phyloP scores from a whole-genome alignment of 2,888 invertebrate genomes.

The Athalia cordata region DNA sequence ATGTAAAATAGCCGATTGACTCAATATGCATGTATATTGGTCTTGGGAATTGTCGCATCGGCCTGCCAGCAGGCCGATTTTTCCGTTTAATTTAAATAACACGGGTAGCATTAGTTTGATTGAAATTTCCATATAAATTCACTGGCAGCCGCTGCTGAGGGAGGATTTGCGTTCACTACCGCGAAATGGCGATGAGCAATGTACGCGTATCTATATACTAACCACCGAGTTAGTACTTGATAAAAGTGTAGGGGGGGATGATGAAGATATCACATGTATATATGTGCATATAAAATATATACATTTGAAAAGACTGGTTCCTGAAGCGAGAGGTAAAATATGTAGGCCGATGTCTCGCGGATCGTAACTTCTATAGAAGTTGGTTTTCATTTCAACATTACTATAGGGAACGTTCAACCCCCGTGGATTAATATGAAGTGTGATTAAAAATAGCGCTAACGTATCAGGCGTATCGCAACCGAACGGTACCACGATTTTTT shows the following conservation, averaged over 20 bases:
- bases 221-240: not conserved
- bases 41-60: too few species aligned
- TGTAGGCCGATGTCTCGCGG: not conserved
- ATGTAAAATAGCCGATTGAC: too few species aligned
- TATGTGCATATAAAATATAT: not conserved
- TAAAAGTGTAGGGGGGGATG: not conserved
- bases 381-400: not conserved
- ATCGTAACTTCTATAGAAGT: not conserved
- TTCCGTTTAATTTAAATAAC: slow-evolving; percentile 6
- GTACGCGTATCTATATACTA: too few species aligned
- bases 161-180: not conserved
- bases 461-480: not conserved
- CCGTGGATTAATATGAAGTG: not conserved
- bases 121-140: slow-evolving; percentile 6
- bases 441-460: not conserved
- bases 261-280: not conserved
- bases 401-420: not conserved
- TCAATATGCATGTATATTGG: too few species aligned
- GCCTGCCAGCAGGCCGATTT: not conserved
- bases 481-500: not conserved
- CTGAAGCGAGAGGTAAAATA: not conserved
- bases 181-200: not conserved
- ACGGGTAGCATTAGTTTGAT: slow-evolving; percentile 1
- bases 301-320: not conserved
- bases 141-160: not conserved